Evolutionary conservation across 2,113 vertebrate genomes (phyloP).

Genomic region (Patagioenas fasciata): DNA sequence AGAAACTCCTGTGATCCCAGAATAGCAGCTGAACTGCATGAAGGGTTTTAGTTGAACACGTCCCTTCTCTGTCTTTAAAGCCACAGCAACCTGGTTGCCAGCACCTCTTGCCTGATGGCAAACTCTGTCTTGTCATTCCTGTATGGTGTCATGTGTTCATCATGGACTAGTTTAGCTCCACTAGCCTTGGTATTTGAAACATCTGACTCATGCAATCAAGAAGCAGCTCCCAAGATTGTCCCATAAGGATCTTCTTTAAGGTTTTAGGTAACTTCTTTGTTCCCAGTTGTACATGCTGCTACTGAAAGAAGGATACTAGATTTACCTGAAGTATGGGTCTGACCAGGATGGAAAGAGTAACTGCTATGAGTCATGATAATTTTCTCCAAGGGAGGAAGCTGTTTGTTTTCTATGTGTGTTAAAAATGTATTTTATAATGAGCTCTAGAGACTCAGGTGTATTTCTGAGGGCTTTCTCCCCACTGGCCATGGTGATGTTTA

Average conservation of each 20-base stretch:
- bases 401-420: neutral
- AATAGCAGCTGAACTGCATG: neutral
- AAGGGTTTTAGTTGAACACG: neutral
- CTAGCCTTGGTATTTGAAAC: neutral
- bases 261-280: neutral
- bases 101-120: neutral
- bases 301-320: neutral
- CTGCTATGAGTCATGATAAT: fast-evolving
- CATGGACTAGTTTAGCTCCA: neutral
- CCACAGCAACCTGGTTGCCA: neutral
- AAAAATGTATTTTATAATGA: neutral
- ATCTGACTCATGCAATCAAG: neutral
- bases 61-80: neutral
- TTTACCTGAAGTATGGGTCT: neutral
- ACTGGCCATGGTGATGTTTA: neutral
- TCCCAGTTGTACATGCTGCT: neutral
- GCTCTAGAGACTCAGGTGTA: neutral
- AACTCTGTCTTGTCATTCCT: neutral
- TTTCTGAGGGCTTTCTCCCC: neutral
- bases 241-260: neutral
- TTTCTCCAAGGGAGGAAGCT: neutral
- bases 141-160: neutral
- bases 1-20: neutral
- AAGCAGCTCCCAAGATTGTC: neutral
- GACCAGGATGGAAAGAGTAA: neutral